phyloP scores from a whole-genome alignment of 2,113 vertebrate species.

The Bubo bubo region DNA sequence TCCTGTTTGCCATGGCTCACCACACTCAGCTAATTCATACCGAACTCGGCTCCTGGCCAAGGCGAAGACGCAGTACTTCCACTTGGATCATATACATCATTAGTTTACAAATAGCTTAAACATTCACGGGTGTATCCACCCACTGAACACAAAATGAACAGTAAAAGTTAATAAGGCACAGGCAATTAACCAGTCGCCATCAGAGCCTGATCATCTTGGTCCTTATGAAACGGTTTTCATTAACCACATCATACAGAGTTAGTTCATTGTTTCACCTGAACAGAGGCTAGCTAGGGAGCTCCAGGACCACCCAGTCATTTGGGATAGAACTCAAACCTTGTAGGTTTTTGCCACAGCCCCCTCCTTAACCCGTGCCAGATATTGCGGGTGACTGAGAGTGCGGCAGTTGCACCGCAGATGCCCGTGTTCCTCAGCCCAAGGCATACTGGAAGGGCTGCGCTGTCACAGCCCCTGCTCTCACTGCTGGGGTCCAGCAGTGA shows the following conservation, averaged over 20 bases:
- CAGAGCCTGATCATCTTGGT: background rate
- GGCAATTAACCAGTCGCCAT: background rate
- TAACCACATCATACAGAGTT: background rate
- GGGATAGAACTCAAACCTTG: background rate
- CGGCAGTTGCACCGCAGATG: background rate
- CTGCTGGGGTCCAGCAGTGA: background rate
- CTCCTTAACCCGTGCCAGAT: background rate
- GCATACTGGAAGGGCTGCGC: background rate
- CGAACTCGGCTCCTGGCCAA: background rate
- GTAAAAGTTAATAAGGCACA: background rate
- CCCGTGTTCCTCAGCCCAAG: background rate
- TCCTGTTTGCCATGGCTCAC: background rate
- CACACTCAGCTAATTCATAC: background rate
- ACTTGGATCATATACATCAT: background rate
- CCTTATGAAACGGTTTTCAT: background rate
- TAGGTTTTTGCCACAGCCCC: background rate
- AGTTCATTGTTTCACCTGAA: background rate
- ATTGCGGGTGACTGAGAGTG: background rate
- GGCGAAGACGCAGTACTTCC: background rate
- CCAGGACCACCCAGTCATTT: background rate
- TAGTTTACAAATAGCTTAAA: background rate
- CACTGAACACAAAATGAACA: background rate
- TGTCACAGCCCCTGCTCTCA: background rate
- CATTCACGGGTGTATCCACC: background rate
- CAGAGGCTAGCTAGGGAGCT: background rate